phyloP scores from a whole-genome alignment of 2,113 vertebrate genomes.

The Phodopus roborovskii region DNA sequence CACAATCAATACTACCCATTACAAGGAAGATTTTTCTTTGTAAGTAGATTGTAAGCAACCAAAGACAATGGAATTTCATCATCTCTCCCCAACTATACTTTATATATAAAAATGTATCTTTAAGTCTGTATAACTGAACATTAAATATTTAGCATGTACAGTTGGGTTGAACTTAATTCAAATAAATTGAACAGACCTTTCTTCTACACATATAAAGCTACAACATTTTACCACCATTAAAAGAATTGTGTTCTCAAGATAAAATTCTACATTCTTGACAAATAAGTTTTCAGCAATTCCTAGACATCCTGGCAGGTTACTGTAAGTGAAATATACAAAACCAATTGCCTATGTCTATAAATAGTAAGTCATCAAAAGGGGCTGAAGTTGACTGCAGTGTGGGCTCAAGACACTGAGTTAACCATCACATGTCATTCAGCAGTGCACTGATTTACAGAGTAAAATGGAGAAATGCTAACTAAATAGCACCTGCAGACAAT shows the following conservation, averaged over 20 bases:
- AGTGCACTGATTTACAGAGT: not conserved
- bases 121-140: not conserved
- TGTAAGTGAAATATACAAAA: not conserved
- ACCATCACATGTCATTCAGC: not conserved
- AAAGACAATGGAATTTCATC: not conserved
- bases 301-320: conserved; percentile 34
- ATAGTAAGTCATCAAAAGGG: not conserved
- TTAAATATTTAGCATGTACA: not conserved
- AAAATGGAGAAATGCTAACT: not conserved
- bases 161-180: not conserved
- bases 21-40: not conserved
- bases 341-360: not conserved
- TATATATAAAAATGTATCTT: not conserved
- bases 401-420: not conserved
- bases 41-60: not conserved
- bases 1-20: not conserved
- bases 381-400: not conserved
- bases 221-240: conserved; percentile 61
- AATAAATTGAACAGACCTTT: not conserved
- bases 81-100: not conserved
- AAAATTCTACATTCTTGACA: conserved; percentile 51
- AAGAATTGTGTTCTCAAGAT: conserved; percentile 58
- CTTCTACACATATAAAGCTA: not conserved
- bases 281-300: conserved; percentile 64
- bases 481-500: not conserved